Percentiles rank a stretch among this genome's conserved stretches.
Evolutionary conservation across 1,140 invertebrate species (phyloP).

Genomic region (Radopholus similis): DNA sequence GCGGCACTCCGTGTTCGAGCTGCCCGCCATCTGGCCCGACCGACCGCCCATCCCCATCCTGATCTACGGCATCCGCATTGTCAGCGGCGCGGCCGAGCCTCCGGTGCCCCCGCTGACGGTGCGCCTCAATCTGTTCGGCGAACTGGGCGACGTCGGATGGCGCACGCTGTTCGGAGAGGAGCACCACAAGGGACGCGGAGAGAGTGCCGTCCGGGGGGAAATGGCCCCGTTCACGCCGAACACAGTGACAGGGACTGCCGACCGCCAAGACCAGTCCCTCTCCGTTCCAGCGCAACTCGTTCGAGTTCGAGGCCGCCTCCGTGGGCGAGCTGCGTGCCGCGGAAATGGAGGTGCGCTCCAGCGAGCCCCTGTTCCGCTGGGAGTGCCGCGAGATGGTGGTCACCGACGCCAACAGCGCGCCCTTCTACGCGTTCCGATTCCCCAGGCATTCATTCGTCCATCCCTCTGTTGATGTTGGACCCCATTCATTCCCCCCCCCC

Average conservation of each 20-base stretch:
- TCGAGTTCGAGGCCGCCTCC: slow-evolving; percentile 46
- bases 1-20: slow-evolving; percentile 35
- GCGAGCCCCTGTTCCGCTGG: slow-evolving; percentile 20
- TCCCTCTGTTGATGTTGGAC: too few species aligned
- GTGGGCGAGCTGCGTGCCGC: slow-evolving; percentile 35
- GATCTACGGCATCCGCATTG: slow-evolving; percentile 31
- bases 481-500: neutral
- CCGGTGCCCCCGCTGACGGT: slow-evolving; percentile 8
- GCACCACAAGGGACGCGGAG: neutral
- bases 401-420: slow-evolving; percentile 23
- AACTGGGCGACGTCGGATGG: slow-evolving; percentile 37
- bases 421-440: slow-evolving; percentile 36
- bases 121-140: slow-evolving; percentile 34
- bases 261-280: neutral
- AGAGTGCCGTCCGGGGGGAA: neutral
- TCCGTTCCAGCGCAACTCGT: slow-evolving; percentile 26
- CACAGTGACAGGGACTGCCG: neutral
- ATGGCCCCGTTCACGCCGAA: slow-evolving; percentile 14
- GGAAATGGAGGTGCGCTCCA: slow-evolving; percentile 31
- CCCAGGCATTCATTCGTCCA: slow-evolving; percentile 9
- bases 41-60: slow-evolving; percentile 40
- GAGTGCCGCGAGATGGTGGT: slow-evolving; percentile 40
- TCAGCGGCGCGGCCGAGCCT: slow-evolving; percentile 20
- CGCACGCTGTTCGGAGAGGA: slow-evolving; percentile 1
- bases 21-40: slow-evolving; percentile 46